Evolutionary conservation across 2,113 vertebrate genomes (phyloP).

Genomic region (Galeopterus variegatus): DNA sequence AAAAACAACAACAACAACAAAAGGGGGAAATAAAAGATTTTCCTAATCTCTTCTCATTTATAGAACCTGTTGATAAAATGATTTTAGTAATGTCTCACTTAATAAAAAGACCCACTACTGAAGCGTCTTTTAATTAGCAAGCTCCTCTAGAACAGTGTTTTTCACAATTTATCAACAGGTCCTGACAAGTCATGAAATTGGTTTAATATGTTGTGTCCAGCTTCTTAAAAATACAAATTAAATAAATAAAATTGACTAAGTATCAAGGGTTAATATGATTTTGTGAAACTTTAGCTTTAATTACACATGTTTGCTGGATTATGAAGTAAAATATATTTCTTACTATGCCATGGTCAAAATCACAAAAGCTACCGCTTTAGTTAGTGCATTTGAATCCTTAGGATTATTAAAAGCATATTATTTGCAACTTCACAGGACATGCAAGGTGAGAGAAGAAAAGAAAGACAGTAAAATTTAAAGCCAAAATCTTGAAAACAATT

Average conservation of each 20-base stretch:
- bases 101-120: not conserved
- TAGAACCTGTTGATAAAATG: not conserved
- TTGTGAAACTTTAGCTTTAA: conserved; percentile 20
- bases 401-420: not conserved
- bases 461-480: not conserved
- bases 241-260: not conserved
- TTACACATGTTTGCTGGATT: not conserved
- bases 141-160: not conserved
- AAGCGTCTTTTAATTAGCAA: conserved; percentile 5
- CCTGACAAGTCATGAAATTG: not conserved
- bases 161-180: not conserved
- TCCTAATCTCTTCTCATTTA: not conserved
- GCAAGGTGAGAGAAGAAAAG: not conserved
- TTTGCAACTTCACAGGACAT: not conserved
- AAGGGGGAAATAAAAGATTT: not conserved
- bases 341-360: not conserved
- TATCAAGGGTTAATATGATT: not conserved
- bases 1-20: too few relatives aligned
- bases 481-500: conserved; percentile 31
- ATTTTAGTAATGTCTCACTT: not conserved
- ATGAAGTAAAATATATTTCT: not conserved
- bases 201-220: not conserved
- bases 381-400: not conserved
- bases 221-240: not conserved
- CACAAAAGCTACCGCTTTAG: not conserved